Conservation (phyloP, 1,140 invertebrate species). For the Cotesia vestalis region DNA sequence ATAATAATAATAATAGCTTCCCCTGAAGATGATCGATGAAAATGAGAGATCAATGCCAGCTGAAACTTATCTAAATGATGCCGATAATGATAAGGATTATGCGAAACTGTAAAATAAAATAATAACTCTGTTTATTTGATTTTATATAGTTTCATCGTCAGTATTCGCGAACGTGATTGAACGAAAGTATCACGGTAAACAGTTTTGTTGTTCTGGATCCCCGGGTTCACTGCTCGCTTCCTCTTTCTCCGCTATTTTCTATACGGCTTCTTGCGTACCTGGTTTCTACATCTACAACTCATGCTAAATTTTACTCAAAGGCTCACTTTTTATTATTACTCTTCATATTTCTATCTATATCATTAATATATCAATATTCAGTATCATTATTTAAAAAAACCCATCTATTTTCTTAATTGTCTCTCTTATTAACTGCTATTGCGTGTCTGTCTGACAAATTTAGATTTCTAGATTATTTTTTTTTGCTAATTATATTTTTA, state of each 20-base stretch:
- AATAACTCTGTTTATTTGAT: neutral
- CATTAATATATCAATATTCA: conserved; percentile 10
- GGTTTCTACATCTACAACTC: conserved; percentile 3
- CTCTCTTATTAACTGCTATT: neutral
- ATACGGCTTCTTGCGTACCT: conserved; percentile 34
- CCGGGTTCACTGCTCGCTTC: conserved; percentile 50
- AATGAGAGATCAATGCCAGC: no score
- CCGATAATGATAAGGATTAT: conserved; percentile 2
- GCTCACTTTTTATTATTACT: neutral
- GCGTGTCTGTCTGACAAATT: no score
- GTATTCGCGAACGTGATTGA: conserved; percentile 34
- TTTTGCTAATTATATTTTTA: neutral
- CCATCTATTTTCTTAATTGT: neutral
- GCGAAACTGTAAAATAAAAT: neutral
- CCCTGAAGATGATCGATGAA: no score
- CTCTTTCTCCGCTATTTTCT: conserved; percentile 43
- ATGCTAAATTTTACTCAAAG: neutral
- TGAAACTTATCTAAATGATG: neutral
- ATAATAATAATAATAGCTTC: no score
- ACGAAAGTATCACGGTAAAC: conserved; percentile 59
- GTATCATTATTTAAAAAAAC: no score
- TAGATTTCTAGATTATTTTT: no score
- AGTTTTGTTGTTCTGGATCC: conserved; percentile 58
- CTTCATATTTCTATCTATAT: neutral
- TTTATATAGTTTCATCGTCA: neutral